Percentiles rank a stretch among this genome's conserved stretches.
These are phyloP conservation scores for Enteromius unitaeniatus DNA, from an alignment of 2,797 vertebrate species.

Conservation along the genomic window DNA sequence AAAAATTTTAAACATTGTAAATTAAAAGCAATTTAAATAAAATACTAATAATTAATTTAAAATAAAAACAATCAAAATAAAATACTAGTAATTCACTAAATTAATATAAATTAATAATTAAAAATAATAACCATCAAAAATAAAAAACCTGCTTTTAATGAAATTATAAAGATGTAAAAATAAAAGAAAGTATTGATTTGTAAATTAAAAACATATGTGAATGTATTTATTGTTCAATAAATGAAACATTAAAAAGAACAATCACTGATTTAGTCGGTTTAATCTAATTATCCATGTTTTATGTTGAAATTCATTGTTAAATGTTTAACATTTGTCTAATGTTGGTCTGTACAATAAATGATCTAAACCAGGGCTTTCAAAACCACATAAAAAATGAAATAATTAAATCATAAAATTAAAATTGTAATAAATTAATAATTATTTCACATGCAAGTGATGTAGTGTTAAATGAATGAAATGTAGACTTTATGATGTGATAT, in stretches of 20 bases:
- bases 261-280: neutral
- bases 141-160: too few species aligned
- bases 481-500: slow-evolving; percentile 11
- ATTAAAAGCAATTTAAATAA: neutral
- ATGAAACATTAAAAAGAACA: neutral
- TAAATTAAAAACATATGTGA: too few species aligned
- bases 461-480: neutral
- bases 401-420: neutral
- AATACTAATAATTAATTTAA: neutral
- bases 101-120: neutral
- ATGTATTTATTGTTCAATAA: neutral
- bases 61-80: too few species aligned
- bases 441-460: neutral
- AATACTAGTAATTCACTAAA: neutral
- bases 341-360: neutral
- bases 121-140: neutral
- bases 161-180: neutral
- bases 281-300: too few species aligned
- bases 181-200: neutral
- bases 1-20: too few species aligned
- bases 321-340: too few species aligned
- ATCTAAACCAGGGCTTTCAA: neutral
- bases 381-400: neutral
- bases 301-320: too few species aligned
- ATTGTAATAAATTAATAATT: neutral